These are phyloP conservation scores for Phaethornis superciliosus DNA, from an alignment of 2,113 vertebrate species.

Conservation along the genomic window DNA sequence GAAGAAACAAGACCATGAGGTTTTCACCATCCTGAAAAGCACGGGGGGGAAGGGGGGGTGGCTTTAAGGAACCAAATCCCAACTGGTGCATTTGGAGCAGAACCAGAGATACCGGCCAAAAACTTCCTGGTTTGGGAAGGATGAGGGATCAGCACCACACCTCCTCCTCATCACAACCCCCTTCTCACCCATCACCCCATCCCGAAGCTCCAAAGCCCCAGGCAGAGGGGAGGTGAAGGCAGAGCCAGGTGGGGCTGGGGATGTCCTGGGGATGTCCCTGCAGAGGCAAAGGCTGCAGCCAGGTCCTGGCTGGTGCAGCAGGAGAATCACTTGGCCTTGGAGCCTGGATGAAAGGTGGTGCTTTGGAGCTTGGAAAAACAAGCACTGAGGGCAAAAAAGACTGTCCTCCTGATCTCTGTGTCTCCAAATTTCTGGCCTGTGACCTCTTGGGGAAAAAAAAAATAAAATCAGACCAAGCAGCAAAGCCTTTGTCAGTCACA, in stretches of 20 bases:
- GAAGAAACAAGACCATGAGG: not conserved
- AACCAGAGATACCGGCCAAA: fast-evolving
- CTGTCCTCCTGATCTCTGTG: not conserved
- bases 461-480: not conserved
- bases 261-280: fast-evolving
- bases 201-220: not conserved
- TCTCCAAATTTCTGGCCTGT: not conserved
- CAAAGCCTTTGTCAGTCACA: fast-evolving
- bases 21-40: not conserved
- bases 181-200: not conserved
- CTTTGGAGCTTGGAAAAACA: not conserved
- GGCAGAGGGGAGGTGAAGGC: fast-evolving
- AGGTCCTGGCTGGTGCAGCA: fast-evolving
- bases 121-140: not conserved
- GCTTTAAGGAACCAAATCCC: not conserved
- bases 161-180: not conserved
- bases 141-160: fast-evolving
- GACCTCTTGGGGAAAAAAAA: not conserved
- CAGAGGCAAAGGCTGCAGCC: fast-evolving
- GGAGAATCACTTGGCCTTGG: fast-evolving
- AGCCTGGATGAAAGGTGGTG: not conserved
- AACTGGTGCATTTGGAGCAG: not conserved
- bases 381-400: not conserved
- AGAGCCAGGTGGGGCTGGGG: fast-evolving
- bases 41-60: fast-evolving